Conservation (phyloP, 2,113 vertebrate genomes). For the Callipepla californica region DNA sequence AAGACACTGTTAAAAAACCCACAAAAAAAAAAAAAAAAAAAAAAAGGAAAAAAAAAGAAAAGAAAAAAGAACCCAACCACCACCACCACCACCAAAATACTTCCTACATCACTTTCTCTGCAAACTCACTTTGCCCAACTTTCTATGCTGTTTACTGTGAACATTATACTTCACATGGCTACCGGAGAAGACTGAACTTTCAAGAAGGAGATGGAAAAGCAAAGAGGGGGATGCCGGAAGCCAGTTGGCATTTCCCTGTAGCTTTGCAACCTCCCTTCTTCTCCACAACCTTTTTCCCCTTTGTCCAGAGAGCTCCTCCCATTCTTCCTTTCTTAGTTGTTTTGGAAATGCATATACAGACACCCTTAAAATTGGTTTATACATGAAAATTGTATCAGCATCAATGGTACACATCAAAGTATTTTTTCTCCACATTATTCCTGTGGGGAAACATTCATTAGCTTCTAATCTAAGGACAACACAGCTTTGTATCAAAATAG, state of each 20-base stretch:
- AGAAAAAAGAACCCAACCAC: background rate
- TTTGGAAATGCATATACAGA: background rate
- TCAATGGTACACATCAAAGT: too few relatives aligned
- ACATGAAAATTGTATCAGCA: background rate
- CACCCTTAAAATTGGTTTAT: background rate
- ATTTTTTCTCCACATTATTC: background rate
- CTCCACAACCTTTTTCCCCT: background rate
- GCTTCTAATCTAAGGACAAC: background rate
- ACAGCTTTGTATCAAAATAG: background rate
- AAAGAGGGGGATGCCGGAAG: background rate
- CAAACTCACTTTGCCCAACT: accelerated
- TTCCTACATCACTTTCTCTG: background rate
- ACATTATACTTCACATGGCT: accelerated
- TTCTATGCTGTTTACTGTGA: background rate
- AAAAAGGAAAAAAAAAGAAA: background rate
- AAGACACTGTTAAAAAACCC: background rate
- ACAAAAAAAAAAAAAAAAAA: background rate
- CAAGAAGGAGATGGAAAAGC: background rate
- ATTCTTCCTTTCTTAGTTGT: background rate
- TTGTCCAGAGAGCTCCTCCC: background rate
- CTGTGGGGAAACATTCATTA: accelerated
- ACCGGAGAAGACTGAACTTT: background rate
- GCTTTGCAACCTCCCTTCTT: background rate
- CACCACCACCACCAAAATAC: too few relatives aligned
- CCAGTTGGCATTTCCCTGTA: background rate